Evolutionary conservation across 2,113 vertebrate species (phyloP).

Genomic region (Cyphotilapia sp.): DNA sequence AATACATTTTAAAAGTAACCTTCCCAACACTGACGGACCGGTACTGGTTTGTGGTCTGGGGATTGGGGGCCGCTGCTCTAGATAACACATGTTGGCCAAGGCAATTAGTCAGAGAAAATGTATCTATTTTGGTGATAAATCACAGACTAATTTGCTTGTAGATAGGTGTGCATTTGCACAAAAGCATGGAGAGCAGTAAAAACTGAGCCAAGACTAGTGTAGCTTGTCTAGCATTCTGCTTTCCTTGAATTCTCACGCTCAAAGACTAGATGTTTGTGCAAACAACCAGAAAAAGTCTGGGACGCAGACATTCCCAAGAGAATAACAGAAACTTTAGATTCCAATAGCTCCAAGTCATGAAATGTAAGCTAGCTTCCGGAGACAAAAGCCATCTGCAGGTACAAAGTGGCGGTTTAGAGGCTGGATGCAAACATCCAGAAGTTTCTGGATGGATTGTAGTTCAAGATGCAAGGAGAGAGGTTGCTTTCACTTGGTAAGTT

Average conservation of each 20-base stretch:
- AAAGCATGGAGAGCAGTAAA: not conserved
- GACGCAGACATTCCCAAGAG: not conserved
- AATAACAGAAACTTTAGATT: not conserved
- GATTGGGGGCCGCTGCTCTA: not conserved
- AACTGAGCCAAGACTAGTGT: not conserved
- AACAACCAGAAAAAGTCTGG: not conserved
- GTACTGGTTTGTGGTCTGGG: not conserved
- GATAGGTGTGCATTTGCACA: not conserved
- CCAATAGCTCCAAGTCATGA: not conserved
- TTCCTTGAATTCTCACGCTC: not conserved
- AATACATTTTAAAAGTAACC: not conserved
- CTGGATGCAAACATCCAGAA: not conserved
- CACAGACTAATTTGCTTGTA: not conserved
- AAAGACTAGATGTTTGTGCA: not conserved
- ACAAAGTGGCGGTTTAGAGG: not conserved
- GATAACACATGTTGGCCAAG: not conserved
- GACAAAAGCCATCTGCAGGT: not conserved
- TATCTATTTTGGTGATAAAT: not conserved
- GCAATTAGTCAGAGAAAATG: not conserved
- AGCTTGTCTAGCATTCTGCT: not conserved
- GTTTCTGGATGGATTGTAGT: not conserved
- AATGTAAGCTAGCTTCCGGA: not conserved
- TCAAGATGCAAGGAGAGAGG: not conserved
- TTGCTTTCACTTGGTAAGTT: not conserved
- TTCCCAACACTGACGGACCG: rapidly evolving